Percentiles rank a stretch among this genome's conserved stretches.
phyloP scores from a whole-genome alignment of 2,888 invertebrate genomes.

The Melieria picta region DNA sequence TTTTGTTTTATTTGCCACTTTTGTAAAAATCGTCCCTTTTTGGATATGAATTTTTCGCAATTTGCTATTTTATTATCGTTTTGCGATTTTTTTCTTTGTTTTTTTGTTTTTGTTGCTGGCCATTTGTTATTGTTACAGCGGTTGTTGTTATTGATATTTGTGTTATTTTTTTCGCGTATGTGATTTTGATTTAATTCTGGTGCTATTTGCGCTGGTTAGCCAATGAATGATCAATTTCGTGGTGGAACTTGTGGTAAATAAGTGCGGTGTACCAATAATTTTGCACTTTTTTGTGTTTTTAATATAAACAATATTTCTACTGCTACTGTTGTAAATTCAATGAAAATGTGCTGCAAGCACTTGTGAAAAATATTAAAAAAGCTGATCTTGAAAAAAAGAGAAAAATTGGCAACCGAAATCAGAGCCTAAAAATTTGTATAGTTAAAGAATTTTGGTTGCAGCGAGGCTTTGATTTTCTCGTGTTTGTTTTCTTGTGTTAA shows the following conservation, averaged over 20 bases:
- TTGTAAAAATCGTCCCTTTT: slow-evolving; percentile 38
- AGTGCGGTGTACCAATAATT: slow-evolving; percentile 63
- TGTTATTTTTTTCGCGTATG: background rate
- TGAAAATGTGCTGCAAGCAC: background rate
- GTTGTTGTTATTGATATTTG: background rate
- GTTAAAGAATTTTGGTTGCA: too few species aligned
- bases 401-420: too few species aligned
- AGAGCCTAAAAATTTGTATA: too few species aligned
- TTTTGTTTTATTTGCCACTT: slow-evolving; percentile 12
- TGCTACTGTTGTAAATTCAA: background rate
- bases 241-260: slow-evolving; percentile 63
- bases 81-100: background rate
- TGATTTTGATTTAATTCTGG: slow-evolving; percentile 1
- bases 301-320: slow-evolving; percentile 3
- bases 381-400: too few species aligned
- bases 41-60: slow-evolving; percentile 7
- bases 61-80: background rate
- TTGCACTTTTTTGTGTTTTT: slow-evolving; percentile 52
- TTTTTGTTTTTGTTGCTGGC: background rate
- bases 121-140: background rate
- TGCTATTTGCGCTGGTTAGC: slow-evolving; percentile 53
- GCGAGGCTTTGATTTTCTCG: too few species aligned
- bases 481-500: too few species aligned
- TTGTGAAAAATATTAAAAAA: background rate
- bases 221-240: slow-evolving; percentile 65